Base-by-base conservation (phyloP, 2,797 vertebrate genomes). In the Otus scops region DNA sequence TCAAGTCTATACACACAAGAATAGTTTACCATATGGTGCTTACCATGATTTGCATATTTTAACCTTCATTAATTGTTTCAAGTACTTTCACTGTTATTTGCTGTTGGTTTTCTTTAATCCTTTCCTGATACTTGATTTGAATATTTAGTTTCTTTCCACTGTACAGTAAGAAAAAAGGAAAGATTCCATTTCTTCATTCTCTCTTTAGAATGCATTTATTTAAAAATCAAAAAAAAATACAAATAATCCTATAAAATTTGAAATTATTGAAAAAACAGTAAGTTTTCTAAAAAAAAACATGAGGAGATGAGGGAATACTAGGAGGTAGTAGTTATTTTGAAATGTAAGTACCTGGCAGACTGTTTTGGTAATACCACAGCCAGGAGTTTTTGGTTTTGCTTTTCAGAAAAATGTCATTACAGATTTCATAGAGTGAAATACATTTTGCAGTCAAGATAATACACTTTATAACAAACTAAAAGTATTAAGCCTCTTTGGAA, bases 11-110 rank as follows among this genome's bases (percentile, higher is more conserved):
- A 65, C 17, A 51, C 43, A 65, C 59, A 94, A 94, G 80, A 70
- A 68, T 89, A 95, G 57, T 95, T 96, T 95, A 79, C 79, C 90
- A 95, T 95, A 97, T 95, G 80, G 65, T 91, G 38, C 69, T 93
- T 94, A 51, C 63, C 19, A 24, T 54, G 54, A 76, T 96, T 76
- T 96, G 73, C 67, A 84, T 97, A 89, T 95, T 97, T 97, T 96
- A 95, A 89, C 89, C 77, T 96, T 97, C 78, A 93, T 96, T 97
- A 95, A 90, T 97, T 96, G 68, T 95, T 97, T 95, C 92, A 94
- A 86, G 43, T 93, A 59, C 70, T 64, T 85, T 94, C 85, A 84
- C 36, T 95, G 53, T 92, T 96, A 64, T 51, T 95, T 96, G 36
- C 51, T 89, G 20, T 84, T 97, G 22, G 32, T 87, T 95, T 93